Base-by-base conservation (phyloP, 2,888 invertebrate genomes). In the Biston betularia region DNA sequence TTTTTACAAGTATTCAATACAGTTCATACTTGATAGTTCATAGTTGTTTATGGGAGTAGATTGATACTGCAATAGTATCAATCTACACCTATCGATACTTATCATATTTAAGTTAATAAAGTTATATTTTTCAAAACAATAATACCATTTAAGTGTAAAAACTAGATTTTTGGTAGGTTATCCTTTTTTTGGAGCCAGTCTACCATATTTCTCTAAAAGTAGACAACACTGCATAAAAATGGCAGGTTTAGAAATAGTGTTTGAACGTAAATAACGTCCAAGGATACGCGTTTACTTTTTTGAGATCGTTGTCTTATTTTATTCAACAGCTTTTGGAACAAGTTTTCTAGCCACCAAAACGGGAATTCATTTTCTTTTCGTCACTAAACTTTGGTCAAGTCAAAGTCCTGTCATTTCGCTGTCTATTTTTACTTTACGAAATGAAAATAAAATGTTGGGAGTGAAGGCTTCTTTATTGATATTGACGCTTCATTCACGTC, bases 311-410 rank as follows among this genome's bases (percentile, higher is more conserved):
- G 11, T n/a, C 34, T 34, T 34, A n/a, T n/a, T 50, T 34, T 8
- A 12, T 50, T 50, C 34, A 33, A 50, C 34, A 50, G 34, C 24
- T 12, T 49, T 49, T 34, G 33, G 12, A 50, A 50, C 34, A 50
- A 50, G 12, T 50, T 50, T 12, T 2, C 12, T 50, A 7, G 12
- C 10, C 15, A 15, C 10, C 12, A 12, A 34, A 12, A 34, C 12
- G 34, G 34, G 6, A 6, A 34, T 49, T 49, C 6, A 49, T 49
- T 49, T 49, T 34, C 4, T 34, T 49, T 49, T 34, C 11, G 49
- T 34, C 33, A 6, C 49, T 12, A 49, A 33, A 49, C 14, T 48
- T 34, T 34, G 12, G 49, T 15, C 15, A 49, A 12, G 6, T 2
- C 12, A 33, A 48, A 24, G 14, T 24, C 15, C 8, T 24, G 24